Percentiles rank a stretch among this genome's conserved stretches.
Evolutionary conservation across 2,888 invertebrate genomes (phyloP).

Genomic region (Dryococelus australis): DNA sequence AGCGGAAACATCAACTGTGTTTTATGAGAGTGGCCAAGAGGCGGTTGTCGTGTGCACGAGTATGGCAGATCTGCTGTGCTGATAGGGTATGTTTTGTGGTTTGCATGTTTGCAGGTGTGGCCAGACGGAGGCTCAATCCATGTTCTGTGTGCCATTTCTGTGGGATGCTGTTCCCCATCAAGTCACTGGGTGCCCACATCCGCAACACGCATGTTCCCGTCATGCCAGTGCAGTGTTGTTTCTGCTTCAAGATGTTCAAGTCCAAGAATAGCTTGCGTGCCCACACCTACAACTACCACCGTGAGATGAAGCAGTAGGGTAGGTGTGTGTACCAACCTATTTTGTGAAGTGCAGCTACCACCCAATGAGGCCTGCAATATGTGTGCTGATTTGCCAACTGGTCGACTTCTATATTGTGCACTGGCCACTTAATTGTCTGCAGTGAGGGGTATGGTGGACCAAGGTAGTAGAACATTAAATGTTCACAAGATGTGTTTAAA

Average conservation of each 20-base stretch:
- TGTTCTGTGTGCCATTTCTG: neutral
- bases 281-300: neutral
- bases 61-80: neutral
- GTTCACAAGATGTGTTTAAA: too few relatives aligned
- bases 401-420: too few relatives aligned
- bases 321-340: neutral
- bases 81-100: neutral
- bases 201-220: neutral
- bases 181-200: neutral
- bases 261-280: neutral
- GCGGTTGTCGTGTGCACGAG: neutral
- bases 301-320: neutral
- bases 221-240: neutral
- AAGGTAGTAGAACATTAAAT: too few relatives aligned
- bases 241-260: constrained; percentile 9
- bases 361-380: too few relatives aligned
- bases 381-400: too few relatives aligned
- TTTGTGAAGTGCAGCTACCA: too few relatives aligned
- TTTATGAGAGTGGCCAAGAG: too few relatives aligned
- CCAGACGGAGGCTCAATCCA: neutral
- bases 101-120: neutral
- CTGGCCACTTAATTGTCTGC: too few relatives aligned
- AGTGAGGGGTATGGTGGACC: too few relatives aligned
- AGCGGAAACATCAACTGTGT: too few relatives aligned
- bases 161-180: neutral